These are phyloP conservation scores for Apomyelois bistriatella DNA, from an alignment of 2,888 invertebrate species.

Conservation along the genomic window DNA sequence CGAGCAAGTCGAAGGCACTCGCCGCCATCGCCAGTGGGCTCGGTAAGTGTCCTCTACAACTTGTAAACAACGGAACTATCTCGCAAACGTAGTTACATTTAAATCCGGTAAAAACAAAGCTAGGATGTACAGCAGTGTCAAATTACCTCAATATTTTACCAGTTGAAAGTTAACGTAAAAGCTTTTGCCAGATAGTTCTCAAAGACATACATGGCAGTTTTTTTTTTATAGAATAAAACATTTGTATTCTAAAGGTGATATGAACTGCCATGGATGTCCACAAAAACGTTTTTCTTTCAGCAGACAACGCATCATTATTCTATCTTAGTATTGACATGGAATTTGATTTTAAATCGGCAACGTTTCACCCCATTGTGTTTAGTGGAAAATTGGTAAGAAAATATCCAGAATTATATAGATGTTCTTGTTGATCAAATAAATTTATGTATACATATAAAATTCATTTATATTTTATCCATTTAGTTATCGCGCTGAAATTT, in stretches of 20 bases:
- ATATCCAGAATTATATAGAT: conserved; percentile 48
- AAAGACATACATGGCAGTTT: conserved; percentile 54
- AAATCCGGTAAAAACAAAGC: too few species aligned
- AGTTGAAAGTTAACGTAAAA: background rate
- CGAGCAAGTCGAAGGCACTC: conserved; percentile 91
- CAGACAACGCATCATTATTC: conserved; percentile 38
- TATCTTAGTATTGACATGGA: conserved; percentile 46
- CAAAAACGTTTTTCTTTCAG: conserved; percentile 55
- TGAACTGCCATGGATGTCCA: conserved; percentile 51
- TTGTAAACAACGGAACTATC: conserved; percentile 26
- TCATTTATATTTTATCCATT: conserved; percentile 6
- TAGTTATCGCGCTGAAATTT: conserved; percentile 1
- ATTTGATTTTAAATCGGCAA: conserved; percentile 37
- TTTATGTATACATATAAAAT: conserved; percentile 15
- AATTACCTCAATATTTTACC: too few species aligned
- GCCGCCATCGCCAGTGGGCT: conserved; percentile 94
- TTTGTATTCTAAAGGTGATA: background rate
- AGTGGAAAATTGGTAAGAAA: conserved; percentile 63
- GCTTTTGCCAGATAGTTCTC: conserved; percentile 56
- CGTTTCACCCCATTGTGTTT: conserved; percentile 45
- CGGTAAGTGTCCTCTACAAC: conserved; percentile 85
- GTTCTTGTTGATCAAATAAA: conserved; percentile 25
- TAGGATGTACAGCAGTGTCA: too few species aligned
- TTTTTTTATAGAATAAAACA: background rate
- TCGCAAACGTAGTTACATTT: conserved; percentile 26